These are phyloP conservation scores for Campaea margaritaria DNA, from an alignment of 2,888 invertebrate genomes.

Conservation along the genomic window DNA sequence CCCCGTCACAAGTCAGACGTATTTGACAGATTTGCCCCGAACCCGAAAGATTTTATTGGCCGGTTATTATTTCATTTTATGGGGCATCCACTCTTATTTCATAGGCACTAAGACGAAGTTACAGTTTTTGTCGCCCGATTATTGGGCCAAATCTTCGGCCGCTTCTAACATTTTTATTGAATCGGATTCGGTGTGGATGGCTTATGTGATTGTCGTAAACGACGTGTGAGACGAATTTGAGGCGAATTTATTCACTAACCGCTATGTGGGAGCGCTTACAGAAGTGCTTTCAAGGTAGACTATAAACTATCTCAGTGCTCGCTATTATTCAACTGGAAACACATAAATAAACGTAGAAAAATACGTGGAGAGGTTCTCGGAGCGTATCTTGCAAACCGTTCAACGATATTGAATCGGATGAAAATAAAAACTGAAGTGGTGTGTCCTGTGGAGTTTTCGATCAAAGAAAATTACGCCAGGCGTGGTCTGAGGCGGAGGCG, in stretches of 20 bases:
- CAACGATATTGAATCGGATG: constrained; percentile 73
- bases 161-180: constrained; percentile 75
- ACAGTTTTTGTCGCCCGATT: constrained; percentile 78
- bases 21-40: constrained; percentile 79
- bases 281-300: constrained; percentile 36
- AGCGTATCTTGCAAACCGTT: constrained; percentile 60
- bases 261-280: constrained; percentile 27
- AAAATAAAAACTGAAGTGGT: constrained; percentile 75
- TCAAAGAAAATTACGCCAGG: constrained; percentile 80
- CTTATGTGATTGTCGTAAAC: constrained; percentile 66
- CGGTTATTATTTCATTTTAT: constrained; percentile 85
- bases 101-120: constrained; percentile 75
- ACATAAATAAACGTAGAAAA: constrained; percentile 46
- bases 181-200: constrained; percentile 65
- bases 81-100: constrained; percentile 81
- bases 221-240: constrained; percentile 54
- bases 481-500: constrained; percentile 56
- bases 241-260: constrained; percentile 46
- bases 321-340: constrained; percentile 44
- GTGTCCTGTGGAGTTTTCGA: constrained; percentile 75
- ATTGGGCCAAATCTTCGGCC: constrained; percentile 73
- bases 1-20: constrained; percentile 58
- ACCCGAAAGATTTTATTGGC: constrained; percentile 79
- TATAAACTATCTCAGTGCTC: constrained; percentile 44
- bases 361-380: constrained; percentile 49